Evolutionary conservation across 2,888 invertebrate genomes (phyloP), one percentile per base, ranked within the genome.

Genomic region (Asteroscopus sphinx): DNA sequence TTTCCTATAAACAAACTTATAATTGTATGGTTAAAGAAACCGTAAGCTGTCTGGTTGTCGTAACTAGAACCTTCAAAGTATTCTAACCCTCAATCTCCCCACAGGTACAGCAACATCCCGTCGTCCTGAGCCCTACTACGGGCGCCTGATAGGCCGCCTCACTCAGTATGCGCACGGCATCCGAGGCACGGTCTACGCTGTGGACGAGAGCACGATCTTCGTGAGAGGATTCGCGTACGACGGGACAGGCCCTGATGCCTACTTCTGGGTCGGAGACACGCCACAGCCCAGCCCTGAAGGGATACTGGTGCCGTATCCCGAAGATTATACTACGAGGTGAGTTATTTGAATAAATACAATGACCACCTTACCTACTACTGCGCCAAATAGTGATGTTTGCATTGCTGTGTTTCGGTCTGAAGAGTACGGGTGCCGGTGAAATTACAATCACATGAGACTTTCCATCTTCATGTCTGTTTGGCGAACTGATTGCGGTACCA

Each of bases 231-330:
- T 98, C 90, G 96, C 96, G 39, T 98, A 98, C 86, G 98, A 98
- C 82, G 98, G 98, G 36, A 96, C 96, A 6, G 98, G 97, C 7
- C 97, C 98, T 61, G 97, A 97, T 85, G 97, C 98, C 0, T 98
- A 96, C 92, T 98, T 98, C 95, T 98, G 98, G 98, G 97, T 98
- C 58, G 98, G 98, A 11, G 97, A 97, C 80, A 96, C 96, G 3
- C 95, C 96, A 1, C 95, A 96, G 67, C 98, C 98, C 1, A 96
- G 96, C 72, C 98, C 98, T 15, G 96, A 97, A 47, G 98, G 98
- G 58, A 96, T 95, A 62, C 96, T 98, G 61, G 97, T 98, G 82
- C 98, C 98, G 15, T 98, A 97, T 86, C 98, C 98, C 26, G 97
- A 98, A 82, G 96, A 97, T 80, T 97, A 97, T 86, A 95, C 94